Evolutionary conservation across 2,113 vertebrate species (phyloP).

Genomic region (Microtus ochrogaster): DNA sequence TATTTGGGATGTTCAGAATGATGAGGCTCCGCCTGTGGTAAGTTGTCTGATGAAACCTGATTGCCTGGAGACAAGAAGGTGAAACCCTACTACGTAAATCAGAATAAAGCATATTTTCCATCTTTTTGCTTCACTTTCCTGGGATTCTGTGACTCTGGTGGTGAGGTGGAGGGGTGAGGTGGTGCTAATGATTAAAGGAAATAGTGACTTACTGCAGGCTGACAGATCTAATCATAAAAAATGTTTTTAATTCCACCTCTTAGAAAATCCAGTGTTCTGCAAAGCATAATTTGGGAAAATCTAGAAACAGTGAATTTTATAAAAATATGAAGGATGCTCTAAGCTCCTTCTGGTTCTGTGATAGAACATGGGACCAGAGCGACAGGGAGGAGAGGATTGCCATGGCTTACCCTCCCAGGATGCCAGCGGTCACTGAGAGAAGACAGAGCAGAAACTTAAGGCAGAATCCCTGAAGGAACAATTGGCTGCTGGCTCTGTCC

Average conservation of each 20-base stretch:
- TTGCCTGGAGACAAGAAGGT: neutral
- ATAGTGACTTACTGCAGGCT: neutral
- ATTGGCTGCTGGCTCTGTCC: neutral
- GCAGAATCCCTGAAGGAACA: neutral
- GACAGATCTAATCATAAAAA: neutral
- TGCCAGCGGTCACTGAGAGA: neutral
- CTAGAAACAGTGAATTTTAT: slow-evolving; percentile 14
- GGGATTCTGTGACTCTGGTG: neutral
- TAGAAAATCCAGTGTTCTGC: neutral
- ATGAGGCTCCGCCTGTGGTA: neutral
- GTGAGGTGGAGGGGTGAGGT: neutral
- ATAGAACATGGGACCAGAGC: neutral
- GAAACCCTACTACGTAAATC: neutral
- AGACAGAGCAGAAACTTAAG: neutral
- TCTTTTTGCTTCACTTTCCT: neutral
- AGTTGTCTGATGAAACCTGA: neutral
- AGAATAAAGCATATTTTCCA: neutral
- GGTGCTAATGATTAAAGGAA: neutral
- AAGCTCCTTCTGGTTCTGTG: neutral
- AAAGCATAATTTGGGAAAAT: slow-evolving; percentile 6
- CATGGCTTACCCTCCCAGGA: neutral
- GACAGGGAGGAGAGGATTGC: neutral
- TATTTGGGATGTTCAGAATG: neutral
- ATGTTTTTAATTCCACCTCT: neutral
- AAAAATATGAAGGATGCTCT: neutral